Conservation (phyloP, 2,113 vertebrate species). For the Lanius collurio region DNA sequence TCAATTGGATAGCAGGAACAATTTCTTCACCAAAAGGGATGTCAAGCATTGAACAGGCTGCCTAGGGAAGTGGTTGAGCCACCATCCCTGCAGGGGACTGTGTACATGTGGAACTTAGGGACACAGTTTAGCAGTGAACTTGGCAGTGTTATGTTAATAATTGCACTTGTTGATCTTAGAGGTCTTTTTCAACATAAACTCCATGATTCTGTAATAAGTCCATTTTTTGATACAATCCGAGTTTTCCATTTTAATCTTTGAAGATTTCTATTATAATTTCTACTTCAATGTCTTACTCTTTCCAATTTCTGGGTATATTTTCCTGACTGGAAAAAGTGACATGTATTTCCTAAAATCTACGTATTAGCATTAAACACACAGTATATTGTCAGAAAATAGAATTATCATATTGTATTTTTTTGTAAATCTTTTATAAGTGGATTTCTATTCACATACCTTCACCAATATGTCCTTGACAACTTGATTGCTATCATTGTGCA, state of each 20-base stretch:
- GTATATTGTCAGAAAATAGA: background rate
- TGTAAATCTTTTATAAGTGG: background rate
- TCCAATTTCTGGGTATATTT: background rate
- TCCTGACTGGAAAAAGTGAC: background rate
- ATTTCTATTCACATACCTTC: constrained; percentile 80
- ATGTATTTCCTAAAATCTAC: background rate
- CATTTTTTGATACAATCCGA: background rate
- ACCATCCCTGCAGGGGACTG: background rate
- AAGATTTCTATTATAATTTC: background rate
- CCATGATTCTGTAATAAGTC: background rate
- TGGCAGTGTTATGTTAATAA: background rate
- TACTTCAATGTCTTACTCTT: background rate
- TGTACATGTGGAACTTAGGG: background rate
- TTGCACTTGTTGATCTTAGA: background rate
- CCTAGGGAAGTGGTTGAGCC: background rate
- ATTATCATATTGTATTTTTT: background rate
- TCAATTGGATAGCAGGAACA: background rate
- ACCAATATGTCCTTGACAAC: constrained; percentile 95
- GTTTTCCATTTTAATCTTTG: background rate
- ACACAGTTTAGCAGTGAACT: background rate
- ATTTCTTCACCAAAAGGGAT: background rate
- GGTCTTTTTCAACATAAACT: background rate
- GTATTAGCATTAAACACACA: background rate
- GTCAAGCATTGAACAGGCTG: background rate
- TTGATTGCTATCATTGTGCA: constrained; percentile 97